phyloP scores from a whole-genome alignment of 1,140 invertebrate genomes.

The Venustaconcha ellipsiformis region DNA sequence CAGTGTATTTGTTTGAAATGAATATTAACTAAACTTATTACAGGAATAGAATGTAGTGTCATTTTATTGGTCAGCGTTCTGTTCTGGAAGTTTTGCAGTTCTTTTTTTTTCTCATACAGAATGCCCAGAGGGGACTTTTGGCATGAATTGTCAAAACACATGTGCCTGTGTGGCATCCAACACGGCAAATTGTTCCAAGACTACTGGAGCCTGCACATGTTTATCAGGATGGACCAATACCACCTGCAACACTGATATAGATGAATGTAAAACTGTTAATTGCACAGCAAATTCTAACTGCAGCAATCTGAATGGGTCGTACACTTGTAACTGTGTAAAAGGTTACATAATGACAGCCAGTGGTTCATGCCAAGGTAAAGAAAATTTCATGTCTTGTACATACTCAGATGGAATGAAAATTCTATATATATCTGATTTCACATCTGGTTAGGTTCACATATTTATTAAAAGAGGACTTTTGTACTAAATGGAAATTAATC shows the following conservation, averaged over 20 bases:
- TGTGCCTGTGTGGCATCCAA: conserved; percentile 8
- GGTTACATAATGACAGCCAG: conserved; percentile 8
- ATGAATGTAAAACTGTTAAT: conserved; percentile 16
- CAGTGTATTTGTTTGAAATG: too few species aligned
- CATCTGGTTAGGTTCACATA: too few species aligned
- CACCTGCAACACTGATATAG: conserved; percentile 2
- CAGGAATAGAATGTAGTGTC: too few species aligned
- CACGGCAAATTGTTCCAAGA: conserved; percentile 16
- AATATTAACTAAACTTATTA: too few species aligned
- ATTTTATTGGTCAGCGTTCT: too few species aligned
- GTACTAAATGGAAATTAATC: too few species aligned
- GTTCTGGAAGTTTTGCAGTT: too few species aligned
- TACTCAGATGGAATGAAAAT: too few species aligned
- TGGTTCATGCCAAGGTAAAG: conserved; percentile 22
- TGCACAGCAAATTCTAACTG: conserved; percentile 19
- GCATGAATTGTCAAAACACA: conserved; percentile 13
- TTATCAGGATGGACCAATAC: conserved; percentile 12
- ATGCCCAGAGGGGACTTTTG: conserved; percentile 14
- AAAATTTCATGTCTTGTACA: too few species aligned
- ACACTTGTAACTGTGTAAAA: conserved; percentile 8
- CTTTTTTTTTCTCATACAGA: background rate
- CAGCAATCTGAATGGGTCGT: conserved; percentile 10
- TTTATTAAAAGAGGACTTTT: too few species aligned
- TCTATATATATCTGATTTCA: too few species aligned
- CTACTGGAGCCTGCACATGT: conserved; percentile 15